Base-by-base conservation (phyloP, 2,888 invertebrate genomes). In the Drosophila cognata region DNA sequence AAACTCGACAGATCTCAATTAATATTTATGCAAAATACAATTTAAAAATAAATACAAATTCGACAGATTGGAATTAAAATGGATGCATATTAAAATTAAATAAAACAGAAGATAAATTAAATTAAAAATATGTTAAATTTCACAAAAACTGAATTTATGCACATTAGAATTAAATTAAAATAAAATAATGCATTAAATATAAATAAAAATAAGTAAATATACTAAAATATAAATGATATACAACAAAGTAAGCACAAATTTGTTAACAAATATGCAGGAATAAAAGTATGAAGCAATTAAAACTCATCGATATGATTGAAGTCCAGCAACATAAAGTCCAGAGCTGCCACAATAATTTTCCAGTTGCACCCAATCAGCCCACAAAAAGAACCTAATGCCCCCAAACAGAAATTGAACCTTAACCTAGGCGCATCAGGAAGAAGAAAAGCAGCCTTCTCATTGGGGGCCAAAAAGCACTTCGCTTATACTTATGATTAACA, bases 401-500 rank as follows among this genome's bases (percentile, higher is more conserved):
- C 2, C 29, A 74, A 25, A 74, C 51, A 25, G 46, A 67, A 81
- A 61, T 52, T 78, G 67, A 81, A 81, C 81, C 82, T 57, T 81
- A 81, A 81, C 79, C 82, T 73, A 60, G 65, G 28, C 55, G 13
- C 68, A 58, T 57, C 57, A 64, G 77, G 11, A 31, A 48, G n/a
- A 56, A 3, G 35, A 36, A 16, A 65, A 75, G 61, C n/a, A 56
- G 38, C 61, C 21, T 75, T 59, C 38, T 59, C 55, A 35, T 25
- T 53, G 43, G 61, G 13, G 8, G 38, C 51, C 51, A 29, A n/a
- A 18, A 62, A 69, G 48, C 59, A 71, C 57, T 68, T 74, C 48
- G 71, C 68, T 81, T 66, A 58, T 68, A 53, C 74, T 76, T 82
- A 79, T 84, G 89, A 84, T 84, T 88, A 88, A 68, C 69, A 89